Conservation (phyloP, 2,113 vertebrate species). For the Stigmatopora nigra region DNA sequence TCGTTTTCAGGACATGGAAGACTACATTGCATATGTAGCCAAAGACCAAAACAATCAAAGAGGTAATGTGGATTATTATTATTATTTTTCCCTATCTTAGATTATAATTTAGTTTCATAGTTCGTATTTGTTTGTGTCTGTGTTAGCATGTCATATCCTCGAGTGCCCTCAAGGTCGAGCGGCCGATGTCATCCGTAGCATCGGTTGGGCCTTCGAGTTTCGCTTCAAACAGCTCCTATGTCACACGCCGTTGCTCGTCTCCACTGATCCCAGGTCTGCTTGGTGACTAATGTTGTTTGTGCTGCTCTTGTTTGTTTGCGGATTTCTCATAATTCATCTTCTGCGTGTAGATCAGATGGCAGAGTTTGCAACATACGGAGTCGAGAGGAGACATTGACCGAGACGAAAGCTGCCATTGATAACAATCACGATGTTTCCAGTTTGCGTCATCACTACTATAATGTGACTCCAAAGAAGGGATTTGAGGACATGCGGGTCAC, state of each 20-base stretch:
- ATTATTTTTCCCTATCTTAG: neutral
- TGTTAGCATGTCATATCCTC: slow-evolving; percentile 86
- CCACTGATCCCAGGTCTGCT: slow-evolving; percentile 75
- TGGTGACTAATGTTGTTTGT: neutral
- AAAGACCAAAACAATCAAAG: slow-evolving; percentile 86
- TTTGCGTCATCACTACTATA: slow-evolving; percentile 77
- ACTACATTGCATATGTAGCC: slow-evolving; percentile 90
- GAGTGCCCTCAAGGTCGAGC: slow-evolving; percentile 79
- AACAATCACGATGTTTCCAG: slow-evolving; percentile 4
- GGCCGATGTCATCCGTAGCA: slow-evolving; percentile 81
- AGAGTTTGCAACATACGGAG: slow-evolving; percentile 40
- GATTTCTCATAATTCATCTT: neutral
- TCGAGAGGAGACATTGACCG: slow-evolving; percentile 31
- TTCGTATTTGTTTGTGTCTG: neutral
- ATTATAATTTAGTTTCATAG: neutral
- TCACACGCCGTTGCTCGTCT: slow-evolving; percentile 68
- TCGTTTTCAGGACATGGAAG: slow-evolving; percentile 77
- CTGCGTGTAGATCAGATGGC: slow-evolving; percentile 27
- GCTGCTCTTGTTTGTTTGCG: neutral
- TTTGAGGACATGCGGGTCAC: slow-evolving; percentile 63
- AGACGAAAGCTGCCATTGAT: slow-evolving; percentile 23
- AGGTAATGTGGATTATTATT: slow-evolving; percentile 66
- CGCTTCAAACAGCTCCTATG: slow-evolving; percentile 84
- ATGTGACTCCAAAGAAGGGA: slow-evolving; percentile 78
- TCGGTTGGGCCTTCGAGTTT: slow-evolving; percentile 88